Percentiles rank a stretch among this genome's conserved stretches.
These are phyloP conservation scores for Pteropus rufus DNA, from an alignment of 2,797 vertebrate genomes.

Conservation along the genomic window DNA sequence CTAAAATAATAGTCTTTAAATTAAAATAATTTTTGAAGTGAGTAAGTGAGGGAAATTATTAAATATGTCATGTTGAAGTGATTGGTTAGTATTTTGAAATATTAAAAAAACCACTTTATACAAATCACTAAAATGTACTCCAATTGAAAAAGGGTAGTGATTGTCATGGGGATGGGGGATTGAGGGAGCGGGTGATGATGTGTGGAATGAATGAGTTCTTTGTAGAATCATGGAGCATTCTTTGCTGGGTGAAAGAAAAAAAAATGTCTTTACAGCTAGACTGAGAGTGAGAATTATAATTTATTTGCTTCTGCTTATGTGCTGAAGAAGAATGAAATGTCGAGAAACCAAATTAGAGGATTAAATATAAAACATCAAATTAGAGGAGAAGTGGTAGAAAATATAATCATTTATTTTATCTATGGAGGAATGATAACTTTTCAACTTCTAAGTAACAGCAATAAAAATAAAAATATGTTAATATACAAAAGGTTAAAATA, in stretches of 20 bases:
- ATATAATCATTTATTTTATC: background rate
- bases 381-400: background rate
- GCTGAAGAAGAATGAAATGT: background rate
- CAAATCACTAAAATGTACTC: background rate
- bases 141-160: background rate
- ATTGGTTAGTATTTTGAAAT: slow-evolving; percentile 4
- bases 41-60: background rate
- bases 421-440: background rate
- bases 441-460: background rate
- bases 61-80: background rate
- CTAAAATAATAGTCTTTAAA: background rate
- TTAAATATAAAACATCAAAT: slow-evolving; percentile 12
- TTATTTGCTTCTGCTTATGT: background rate
- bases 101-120: background rate
- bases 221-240: background rate
- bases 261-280: background rate
- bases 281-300: background rate
- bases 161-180: no score
- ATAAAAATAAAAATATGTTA: background rate
- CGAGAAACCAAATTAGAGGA: background rate
- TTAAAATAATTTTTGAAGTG: background rate
- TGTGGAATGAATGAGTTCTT: background rate
- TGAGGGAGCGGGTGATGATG: background rate
- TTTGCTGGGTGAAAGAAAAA: background rate
- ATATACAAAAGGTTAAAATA: background rate